Base-by-base conservation (phyloP, 2,113 vertebrate genomes). In the Peromyscus polionotus region DNA sequence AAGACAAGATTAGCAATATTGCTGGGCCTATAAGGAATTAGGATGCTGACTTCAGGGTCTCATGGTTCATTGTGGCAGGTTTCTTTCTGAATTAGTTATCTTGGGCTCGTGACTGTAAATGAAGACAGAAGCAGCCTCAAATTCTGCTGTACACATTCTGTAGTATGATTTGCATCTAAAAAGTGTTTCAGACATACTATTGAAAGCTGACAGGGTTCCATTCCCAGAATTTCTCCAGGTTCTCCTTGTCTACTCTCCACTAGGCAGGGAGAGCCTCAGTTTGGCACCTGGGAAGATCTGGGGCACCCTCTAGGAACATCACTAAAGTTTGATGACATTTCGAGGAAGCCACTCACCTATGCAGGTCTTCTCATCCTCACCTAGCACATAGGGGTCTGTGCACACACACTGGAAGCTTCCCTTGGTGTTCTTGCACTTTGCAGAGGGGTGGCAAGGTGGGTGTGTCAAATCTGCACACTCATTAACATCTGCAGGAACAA, bases 391-490 rank as follows among this genome's bases (percentile, higher is more conserved):
- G 2, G 98, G 96, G 94, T 99, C 98, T 0, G 48, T 42, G 65
- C 96, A 98, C 83, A 97, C 45, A 85, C 99, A 99, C 65, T 72
- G 97, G 96, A 98, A 99, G 96, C 98, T 88, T 26, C 98, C 98
- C 91, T 95, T 94, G 42, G 98, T 98, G 97, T 99, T 99, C 96
- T 95, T 88, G 84, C 99, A 99, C 54, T 48, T 88, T 36, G 99
- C 98, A 26, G 98, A 98, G 20, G 90, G 59, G 73, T 98, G 98
- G 94, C 99, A 99, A n/a, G 98, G 98, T 3, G 98, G 95, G 26
- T 85, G 97, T 39, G 26, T 12, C 26, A 59, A 17, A 33, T 98
- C 98, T 93, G 97, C 90, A 93, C 99, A 99, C 97, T 99, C 99
- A n/a, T 99, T 33, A 3, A 99, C 83, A 36, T 99, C 99, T 99